Evolutionary conservation across 2,113 vertebrate species (phyloP), one percentile per base, ranked within the genome.

Genomic region (Limnothrissa miodon): DNA sequence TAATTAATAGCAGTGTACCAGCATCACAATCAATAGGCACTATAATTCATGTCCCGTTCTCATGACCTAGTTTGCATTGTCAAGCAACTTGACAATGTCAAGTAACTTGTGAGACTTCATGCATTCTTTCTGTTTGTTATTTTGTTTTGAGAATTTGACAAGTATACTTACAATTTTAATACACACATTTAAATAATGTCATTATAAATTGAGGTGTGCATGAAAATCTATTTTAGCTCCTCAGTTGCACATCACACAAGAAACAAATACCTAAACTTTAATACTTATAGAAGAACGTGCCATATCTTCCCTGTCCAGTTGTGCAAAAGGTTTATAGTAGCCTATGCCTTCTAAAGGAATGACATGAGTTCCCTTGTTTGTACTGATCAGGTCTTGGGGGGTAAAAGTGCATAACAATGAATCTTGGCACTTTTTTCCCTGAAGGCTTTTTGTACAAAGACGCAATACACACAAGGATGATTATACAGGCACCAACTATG

Each of bases 381-480:
- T 74, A 74, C 10, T 74, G 25, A 29, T 74, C 29, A 4, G 66
- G 29, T 74, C 66, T 74, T 74, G 33, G 66, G 66, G 66, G 66
- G 36, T 74, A 74, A 74, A 74, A 36, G 66, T 74, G 66, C 33
- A 2, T 87, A 45, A 81, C 86, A 70, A 79, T 81, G 36, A 39
- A 82, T 80, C 19, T 79, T 53, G 70, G 82, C 80, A 83, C 39
- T 82, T 85, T 82, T 29, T 25, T 42, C 11, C 81, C 83, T 53
- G 78, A 79, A 81, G 39, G 48, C 42, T 81, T 79, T 62, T 48
- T 19, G 48, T 33, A 84, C 48, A 48, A n/a, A 29, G 59, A 62
- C n/a, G n/a, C 59, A 7, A 29, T 17, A 74, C 66, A 74, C 66
- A 74, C 66, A 74, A 74, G 66, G 66, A 74, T 36, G 66, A 74